Percentiles rank a stretch among this genome's conserved stretches.
Evolutionary conservation across 2,888 invertebrate species (phyloP).

Genomic region (Andrena bicolor): DNA sequence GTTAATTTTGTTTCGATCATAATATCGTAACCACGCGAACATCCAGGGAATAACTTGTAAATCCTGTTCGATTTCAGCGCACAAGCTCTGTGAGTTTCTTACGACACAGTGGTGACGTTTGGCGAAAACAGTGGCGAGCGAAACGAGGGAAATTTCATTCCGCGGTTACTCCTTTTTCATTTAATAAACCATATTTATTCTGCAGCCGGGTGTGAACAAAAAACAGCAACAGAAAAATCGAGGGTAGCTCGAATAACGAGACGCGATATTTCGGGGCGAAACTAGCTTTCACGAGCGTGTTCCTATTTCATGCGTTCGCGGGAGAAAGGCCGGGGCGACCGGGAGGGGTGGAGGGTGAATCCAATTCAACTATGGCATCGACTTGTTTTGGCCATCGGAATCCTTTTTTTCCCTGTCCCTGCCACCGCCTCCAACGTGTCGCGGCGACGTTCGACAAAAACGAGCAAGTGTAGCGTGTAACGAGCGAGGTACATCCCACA

Average conservation of each 20-base stretch:
- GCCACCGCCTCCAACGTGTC: constrained; percentile 33
- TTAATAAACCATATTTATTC: constrained; percentile 53
- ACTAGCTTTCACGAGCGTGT: constrained; percentile 32
- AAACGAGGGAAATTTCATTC: constrained; percentile 33
- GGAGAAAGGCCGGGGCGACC: constrained; percentile 13
- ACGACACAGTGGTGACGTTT: background rate
- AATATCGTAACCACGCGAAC: background rate
- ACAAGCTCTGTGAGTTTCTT: background rate
- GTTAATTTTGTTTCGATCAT: background rate
- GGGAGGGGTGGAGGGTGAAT: constrained; percentile 14
- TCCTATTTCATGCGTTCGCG: constrained; percentile 47
- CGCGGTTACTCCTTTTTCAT: constrained; percentile 30
- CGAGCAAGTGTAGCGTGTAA: constrained; percentile 58
- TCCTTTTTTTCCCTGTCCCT: constrained; percentile 36
- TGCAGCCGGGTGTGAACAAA: background rate
- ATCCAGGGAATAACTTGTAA: too few species aligned
- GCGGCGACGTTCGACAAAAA: constrained; percentile 58
- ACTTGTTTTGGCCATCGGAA: constrained; percentile 59
- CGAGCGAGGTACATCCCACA: constrained; percentile 49
- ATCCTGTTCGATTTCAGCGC: too few species aligned
- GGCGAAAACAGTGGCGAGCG: constrained; percentile 7
- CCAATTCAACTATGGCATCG: constrained; percentile 53
- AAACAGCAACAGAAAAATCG: constrained; percentile 4
- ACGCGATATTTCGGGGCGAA: constrained; percentile 46
- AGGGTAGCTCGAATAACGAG: constrained; percentile 41